Evolutionary conservation across 2,797 vertebrate species (phyloP).

Genomic region (Ficedula albicollis): DNA sequence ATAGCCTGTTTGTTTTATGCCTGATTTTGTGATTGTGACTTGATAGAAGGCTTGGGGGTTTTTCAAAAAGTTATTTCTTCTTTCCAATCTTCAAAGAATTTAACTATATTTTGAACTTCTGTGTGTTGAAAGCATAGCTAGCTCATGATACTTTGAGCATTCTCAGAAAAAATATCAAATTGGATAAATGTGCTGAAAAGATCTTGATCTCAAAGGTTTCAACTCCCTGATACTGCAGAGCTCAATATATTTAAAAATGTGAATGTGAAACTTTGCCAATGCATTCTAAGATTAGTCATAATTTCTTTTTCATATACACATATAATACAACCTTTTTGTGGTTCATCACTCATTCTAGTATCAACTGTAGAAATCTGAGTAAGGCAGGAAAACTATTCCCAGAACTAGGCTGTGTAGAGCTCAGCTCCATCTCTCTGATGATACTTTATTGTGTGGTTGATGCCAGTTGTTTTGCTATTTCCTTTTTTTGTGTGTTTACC

Average conservation of each 20-base stretch:
- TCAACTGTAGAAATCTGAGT: background rate
- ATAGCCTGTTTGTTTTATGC: slow-evolving; percentile 74
- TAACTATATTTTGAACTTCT: background rate
- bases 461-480: background rate
- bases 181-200: background rate
- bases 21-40: slow-evolving; percentile 82
- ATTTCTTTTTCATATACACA: background rate
- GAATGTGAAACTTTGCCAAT: background rate
- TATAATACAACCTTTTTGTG: background rate
- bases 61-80: background rate
- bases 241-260: background rate
- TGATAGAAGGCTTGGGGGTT: slow-evolving; percentile 60
- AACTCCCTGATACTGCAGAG: background rate
- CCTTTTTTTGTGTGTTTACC: background rate
- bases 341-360: background rate
- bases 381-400: background rate
- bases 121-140: background rate
- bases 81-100: background rate
- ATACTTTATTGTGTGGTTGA: background rate
- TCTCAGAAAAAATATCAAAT: background rate
- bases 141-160: background rate
- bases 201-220: background rate
- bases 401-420: background rate
- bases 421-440: background rate
- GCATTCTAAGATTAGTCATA: background rate